phyloP scores from a whole-genome alignment of 2,113 vertebrate species.

The Scalopus aquaticus region DNA sequence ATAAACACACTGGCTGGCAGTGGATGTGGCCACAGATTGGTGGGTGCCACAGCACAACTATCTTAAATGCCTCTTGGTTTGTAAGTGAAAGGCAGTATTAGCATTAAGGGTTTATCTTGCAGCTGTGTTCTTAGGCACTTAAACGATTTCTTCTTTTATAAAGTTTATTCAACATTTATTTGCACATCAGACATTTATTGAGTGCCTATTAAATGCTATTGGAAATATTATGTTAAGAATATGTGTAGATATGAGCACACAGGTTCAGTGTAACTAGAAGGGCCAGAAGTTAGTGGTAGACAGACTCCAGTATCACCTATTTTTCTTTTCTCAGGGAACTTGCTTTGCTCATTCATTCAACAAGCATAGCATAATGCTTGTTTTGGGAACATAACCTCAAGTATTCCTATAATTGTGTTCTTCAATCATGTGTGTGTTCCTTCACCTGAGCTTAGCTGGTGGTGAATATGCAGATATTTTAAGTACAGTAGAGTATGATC shows the following conservation, averaged over 20 bases:
- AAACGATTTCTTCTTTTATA: conserved; percentile 38
- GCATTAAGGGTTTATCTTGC: conserved; percentile 17
- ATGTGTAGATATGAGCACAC: neutral
- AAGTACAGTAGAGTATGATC: neutral
- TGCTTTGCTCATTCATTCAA: neutral
- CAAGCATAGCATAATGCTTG: neutral
- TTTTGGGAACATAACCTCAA: neutral
- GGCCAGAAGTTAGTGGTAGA: neutral
- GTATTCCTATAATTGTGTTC: neutral
- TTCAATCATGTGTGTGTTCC: too few species aligned
- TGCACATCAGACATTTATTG: conserved; percentile 48
- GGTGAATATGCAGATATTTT: neutral
- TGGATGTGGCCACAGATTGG: neutral
- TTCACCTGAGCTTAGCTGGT: neutral
- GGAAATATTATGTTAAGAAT: neutral
- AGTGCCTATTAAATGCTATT: neutral
- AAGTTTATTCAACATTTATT: neutral
- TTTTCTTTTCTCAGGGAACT: neutral
- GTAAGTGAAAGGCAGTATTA: neutral
- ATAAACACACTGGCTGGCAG: neutral
- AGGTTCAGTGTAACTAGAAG: neutral
- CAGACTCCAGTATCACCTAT: neutral
- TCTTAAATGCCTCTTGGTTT: neutral
- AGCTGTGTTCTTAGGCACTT: neutral
- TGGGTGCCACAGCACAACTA: neutral